Base-by-base conservation (phyloP, 1,140 invertebrate genomes). In the Trichonephila inaurata region DNA sequence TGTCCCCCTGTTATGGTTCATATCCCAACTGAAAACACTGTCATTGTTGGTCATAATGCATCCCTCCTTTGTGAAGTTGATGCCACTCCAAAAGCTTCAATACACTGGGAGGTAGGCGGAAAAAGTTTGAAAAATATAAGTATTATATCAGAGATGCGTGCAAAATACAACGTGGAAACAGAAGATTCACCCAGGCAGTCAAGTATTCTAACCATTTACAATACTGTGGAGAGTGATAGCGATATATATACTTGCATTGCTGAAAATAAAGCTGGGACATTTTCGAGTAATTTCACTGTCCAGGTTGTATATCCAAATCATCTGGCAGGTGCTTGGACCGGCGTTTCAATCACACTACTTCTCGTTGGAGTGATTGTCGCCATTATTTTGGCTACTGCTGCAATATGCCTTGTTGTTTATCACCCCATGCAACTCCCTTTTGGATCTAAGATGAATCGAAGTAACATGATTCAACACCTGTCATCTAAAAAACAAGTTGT, bases 181-280 rank as follows among this genome's bases (percentile, higher is more conserved):
- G 93, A 94, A 40, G 88, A 85, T 19, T 66, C 86, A 14, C n/a
- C 93, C 3, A 82, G 61, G 19, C 92, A 94, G 82, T 91, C 87
- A 18, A 97, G 97, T 69, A 97, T 97, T 95, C 95, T 98, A 94
- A 98, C 97, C 6, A 97, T 98, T 92, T 96, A 97, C 88, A 96
- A 97, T 24, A 97, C 97, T 1, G 97, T 97, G 91, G 95, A 97
- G 62, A 97, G 97, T 95, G 97, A 98, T 95, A 96, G 97, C 33
- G 97, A 97, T 51, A 96, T 97, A 21, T 98, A 98, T 95, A 97
- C 96, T 14, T 98, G 98, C 95, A 96, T 96, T 33, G 97, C 97
- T 0, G 97, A 97, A 95, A 98, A 98, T 95, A 97, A 97, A 95
- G 98, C 97, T 14, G 97, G 97, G 0, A 97, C 96, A 94, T 97